Evolutionary conservation across 2,888 invertebrate species (phyloP).

Genomic region (Amiota mariae): DNA sequence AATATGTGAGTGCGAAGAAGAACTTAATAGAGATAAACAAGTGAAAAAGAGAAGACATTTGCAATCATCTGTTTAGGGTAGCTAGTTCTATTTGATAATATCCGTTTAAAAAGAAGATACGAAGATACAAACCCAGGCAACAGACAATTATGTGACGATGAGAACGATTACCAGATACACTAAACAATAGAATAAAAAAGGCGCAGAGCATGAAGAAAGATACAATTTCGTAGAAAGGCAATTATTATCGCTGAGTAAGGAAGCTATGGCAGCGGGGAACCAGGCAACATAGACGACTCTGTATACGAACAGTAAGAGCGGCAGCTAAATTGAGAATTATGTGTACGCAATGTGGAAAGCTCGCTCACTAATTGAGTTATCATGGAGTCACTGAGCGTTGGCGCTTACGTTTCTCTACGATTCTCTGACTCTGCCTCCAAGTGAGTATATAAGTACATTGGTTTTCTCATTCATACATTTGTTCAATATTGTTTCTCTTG

Average conservation of each 20-base stretch:
- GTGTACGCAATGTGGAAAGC: too few species aligned
- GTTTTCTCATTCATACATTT: not conserved
- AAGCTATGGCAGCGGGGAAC: slow-evolving; percentile 30
- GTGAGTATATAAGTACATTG: not conserved
- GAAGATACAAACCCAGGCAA: slow-evolving; percentile 20
- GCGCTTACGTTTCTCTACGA: not conserved
- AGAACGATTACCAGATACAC: slow-evolving; percentile 68
- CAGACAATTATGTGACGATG: slow-evolving; percentile 70
- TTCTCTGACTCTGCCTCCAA: slow-evolving; percentile 24
- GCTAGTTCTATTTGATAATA: too few species aligned
- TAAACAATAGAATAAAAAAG: slow-evolving; percentile 58
- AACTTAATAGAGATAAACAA: too few species aligned
- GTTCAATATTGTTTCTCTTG: slow-evolving; percentile 23
- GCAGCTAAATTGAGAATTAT: slow-evolving; percentile 24
- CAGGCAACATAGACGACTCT: not conserved
- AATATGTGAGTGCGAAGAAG: too few species aligned
- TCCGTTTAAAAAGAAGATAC: too few species aligned
- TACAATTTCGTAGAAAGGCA: slow-evolving; percentile 39
- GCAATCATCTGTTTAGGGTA: too few species aligned
- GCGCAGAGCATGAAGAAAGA: slow-evolving; percentile 26
- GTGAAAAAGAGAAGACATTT: too few species aligned
- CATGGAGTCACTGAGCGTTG: slow-evolving; percentile 45
- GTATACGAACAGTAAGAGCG: slow-evolving; percentile 36
- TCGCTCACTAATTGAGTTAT: slow-evolving; percentile 56
- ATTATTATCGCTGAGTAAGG: slow-evolving; percentile 38